Evolutionary conservation across 2,888 invertebrate species (phyloP).

Genomic region (Romanomermis culicivorax): DNA sequence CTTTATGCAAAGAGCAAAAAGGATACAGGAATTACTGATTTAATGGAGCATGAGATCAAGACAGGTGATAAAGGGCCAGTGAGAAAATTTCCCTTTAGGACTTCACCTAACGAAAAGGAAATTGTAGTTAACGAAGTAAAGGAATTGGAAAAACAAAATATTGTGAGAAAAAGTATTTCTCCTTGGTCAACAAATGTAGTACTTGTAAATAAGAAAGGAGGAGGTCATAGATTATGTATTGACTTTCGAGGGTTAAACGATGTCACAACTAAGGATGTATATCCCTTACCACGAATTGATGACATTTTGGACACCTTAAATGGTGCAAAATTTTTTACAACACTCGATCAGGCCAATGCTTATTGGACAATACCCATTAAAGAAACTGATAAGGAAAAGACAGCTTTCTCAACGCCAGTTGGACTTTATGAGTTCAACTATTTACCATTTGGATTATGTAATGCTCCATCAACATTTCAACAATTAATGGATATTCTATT

Average conservation of each 20-base stretch:
- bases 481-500: slow-evolving; percentile 16
- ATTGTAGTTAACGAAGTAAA: neutral
- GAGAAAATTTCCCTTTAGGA: neutral
- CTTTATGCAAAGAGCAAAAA: neutral
- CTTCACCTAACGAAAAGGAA: neutral
- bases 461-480: slow-evolving; percentile 16
- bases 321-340: slow-evolving; percentile 10
- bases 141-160: neutral
- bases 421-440: slow-evolving; percentile 17
- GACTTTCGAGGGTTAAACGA: slow-evolving; percentile 16
- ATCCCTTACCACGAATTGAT: slow-evolving; percentile 12
- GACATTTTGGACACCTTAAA: slow-evolving; percentile 11
- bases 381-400: slow-evolving; percentile 14
- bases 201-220: slow-evolving; percentile 24
- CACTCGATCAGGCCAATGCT: slow-evolving; percentile 12
- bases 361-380: slow-evolving; percentile 14
- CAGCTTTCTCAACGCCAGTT: slow-evolving; percentile 14
- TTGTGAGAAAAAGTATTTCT: slow-evolving; percentile 16
- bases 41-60: neutral
- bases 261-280: slow-evolving; percentile 12
- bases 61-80: neutral
- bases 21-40: neutral
- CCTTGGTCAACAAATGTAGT: slow-evolving; percentile 27
- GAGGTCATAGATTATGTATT: slow-evolving; percentile 14
- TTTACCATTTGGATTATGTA: slow-evolving; percentile 18